Percentiles rank a stretch among this genome's conserved stretches.
phyloP scores from a whole-genome alignment of 2,113 vertebrate species.

The Notothenia rossii region DNA sequence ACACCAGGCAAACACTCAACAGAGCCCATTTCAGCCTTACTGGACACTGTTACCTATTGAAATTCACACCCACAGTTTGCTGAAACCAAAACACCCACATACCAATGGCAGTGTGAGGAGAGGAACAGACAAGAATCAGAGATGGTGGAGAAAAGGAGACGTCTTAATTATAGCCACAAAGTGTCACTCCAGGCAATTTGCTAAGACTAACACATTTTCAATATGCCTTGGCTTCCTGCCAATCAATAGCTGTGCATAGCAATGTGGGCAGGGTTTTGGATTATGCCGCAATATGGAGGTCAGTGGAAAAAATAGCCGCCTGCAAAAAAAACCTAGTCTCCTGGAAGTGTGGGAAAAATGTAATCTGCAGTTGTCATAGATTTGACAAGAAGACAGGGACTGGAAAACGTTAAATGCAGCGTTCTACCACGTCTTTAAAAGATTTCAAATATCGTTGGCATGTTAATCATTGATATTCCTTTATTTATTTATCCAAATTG shows the following conservation, averaged over 20 bases:
- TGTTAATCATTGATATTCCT: conserved; percentile 4
- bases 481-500: conserved; percentile 17
- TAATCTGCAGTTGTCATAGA: conserved; percentile 46
- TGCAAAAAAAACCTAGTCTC: conserved; percentile 52
- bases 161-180: conserved; percentile 71
- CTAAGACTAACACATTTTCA: conserved; percentile 70
- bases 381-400: conserved; percentile 28
- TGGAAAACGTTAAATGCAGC: conserved; percentile 12
- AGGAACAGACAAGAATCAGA: conserved; percentile 8
- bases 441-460: not conserved
- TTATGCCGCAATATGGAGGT: conserved; percentile 58
- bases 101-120: not conserved
- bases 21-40: not conserved
- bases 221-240: conserved; percentile 58
- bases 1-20: not conserved
- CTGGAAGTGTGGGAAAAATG: conserved; percentile 54
- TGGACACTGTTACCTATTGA: not conserved
- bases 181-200: conserved; percentile 66
- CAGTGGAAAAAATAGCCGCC: conserved; percentile 44
- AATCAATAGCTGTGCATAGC: conserved; percentile 57
- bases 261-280: conserved; percentile 62
- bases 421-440: not conserved
- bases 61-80: conserved; percentile 23
- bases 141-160: conserved; percentile 35
- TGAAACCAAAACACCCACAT: conserved; percentile 29